Conservation (phyloP, 2,888 invertebrate genomes). For the Pristionchus fissidentatus region DNA sequence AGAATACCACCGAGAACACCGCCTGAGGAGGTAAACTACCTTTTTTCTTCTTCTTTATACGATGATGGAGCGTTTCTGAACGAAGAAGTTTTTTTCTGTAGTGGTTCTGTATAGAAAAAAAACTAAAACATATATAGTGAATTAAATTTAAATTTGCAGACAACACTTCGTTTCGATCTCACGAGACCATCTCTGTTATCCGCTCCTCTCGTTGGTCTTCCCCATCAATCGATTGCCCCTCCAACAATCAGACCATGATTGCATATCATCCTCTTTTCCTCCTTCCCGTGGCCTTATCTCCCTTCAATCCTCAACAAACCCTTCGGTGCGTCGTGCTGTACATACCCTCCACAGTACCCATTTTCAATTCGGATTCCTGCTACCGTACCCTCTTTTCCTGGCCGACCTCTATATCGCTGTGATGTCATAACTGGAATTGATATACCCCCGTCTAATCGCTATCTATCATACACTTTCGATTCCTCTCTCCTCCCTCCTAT, state of each 20-base stretch:
- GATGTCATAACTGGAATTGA: neutral
- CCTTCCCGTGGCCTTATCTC: neutral
- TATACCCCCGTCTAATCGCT: neutral
- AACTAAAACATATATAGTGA: too few species aligned
- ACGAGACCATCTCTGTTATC: neutral
- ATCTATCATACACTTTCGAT: too few species aligned
- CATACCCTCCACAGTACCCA: neutral
- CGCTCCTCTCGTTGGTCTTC: too few species aligned
- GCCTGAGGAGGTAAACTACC: conserved; percentile 10
- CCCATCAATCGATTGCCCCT: neutral
- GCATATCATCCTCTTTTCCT: neutral
- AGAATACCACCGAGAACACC: neutral
- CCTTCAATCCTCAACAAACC: neutral
- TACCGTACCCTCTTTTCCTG: neutral
- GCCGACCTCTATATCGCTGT: conserved; percentile 35
- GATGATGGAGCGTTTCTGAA: too few species aligned
- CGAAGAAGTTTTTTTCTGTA: too few species aligned
- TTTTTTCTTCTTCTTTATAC: too few species aligned
- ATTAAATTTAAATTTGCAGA: too few species aligned
- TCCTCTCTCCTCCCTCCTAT: conserved; percentile 8
- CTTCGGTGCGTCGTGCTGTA: conserved; percentile 12
- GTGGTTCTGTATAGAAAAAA: too few species aligned
- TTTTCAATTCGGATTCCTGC: neutral
- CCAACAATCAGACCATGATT: neutral
- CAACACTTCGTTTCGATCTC: neutral